Evolutionary conservation across 2,888 invertebrate species (phyloP), one percentile per base, ranked within the genome.

Genomic region (Alloplasta piceator): DNA sequence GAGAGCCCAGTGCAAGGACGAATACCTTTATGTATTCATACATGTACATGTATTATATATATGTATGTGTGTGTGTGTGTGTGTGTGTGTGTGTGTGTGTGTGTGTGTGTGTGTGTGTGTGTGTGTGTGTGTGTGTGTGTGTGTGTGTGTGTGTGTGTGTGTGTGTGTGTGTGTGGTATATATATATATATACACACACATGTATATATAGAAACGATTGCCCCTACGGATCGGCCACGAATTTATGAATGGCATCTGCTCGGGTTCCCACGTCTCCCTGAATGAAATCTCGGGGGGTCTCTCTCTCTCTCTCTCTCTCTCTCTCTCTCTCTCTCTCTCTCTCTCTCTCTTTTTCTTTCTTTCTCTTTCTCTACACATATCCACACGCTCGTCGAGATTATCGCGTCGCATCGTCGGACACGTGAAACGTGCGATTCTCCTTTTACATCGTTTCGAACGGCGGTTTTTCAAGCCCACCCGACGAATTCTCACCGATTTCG

Each of bases 351-450:
- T 50, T 48, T 52, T 48, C 48, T 56, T n/a, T n/a, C n/a, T 26
- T 26, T 26, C 26, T 26, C 26, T 26, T 26, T 14, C 36, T 12
- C 58, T 26, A 52, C 70, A 70, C 76, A 55, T 39, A 43, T 41
- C 9, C 58, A 70, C 43, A 58, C 63, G 68, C 76, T 60, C 84
- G 85, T 78, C 83, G 78, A 82, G 86, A 86, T 87, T 84, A 86
- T 85, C 86, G 86, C 82, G 79, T 82, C 82, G 78, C 83, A 84
- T 86, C 84, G 86, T 85, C 83, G 83, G 79, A 82, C 85, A 78
- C 83, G 84, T 84, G 84, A 83, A 87, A 84, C 86, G 76, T 84
- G 83, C 84, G 84, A 86, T 85, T 85, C 85, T 74, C 82, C 74
- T 83, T 84, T 84, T 84, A 82, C 72, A 79, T 67, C 78, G 60